Evolutionary conservation across 2,113 vertebrate species (phyloP).

Genomic region (Pollimyrus isidori): DNA sequence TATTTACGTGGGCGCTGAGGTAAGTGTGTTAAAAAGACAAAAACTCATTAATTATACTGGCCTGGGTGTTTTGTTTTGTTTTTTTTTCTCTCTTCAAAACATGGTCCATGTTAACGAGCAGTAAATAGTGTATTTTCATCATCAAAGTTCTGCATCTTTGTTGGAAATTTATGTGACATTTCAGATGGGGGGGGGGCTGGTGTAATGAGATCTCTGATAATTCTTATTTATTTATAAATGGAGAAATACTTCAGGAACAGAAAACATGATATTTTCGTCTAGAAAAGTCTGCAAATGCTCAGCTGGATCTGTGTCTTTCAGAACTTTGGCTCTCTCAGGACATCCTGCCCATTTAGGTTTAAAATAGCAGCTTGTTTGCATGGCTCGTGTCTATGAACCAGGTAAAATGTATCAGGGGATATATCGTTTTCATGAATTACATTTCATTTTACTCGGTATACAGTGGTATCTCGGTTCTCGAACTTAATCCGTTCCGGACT

Average conservation of each 20-base stretch:
- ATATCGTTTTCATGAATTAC: not conserved
- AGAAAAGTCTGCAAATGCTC: not conserved
- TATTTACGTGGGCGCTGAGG: constrained; percentile 57
- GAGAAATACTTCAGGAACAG: not conserved
- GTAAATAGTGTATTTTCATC: constrained; percentile 48
- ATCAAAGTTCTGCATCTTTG: constrained; percentile 31
- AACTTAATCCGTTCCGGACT: no score
- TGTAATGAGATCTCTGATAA: not conserved
- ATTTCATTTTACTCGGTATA: not conserved
- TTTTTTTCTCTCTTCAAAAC: constrained; percentile 21
- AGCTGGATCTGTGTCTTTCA: not conserved
- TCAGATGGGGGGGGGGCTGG: not conserved
- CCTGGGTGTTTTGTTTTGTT: constrained; percentile 24
- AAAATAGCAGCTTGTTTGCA: not conserved
- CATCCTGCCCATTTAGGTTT: not conserved
- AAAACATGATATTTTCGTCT: not conserved
- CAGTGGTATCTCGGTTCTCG: no score
- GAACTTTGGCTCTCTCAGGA: not conserved
- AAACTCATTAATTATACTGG: constrained; percentile 58
- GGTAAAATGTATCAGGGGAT: not conserved
- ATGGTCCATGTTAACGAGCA: constrained; percentile 23
- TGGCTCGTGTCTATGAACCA: not conserved
- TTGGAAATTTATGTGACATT: not conserved
- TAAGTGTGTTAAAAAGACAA: constrained; percentile 59
- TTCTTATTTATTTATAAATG: not conserved